A percentile compares a stretch with the other conserved stretches of the same genome.
Conservation (phyloP, 2,888 invertebrate genomes). For the Habroteleia sp. region DNA sequence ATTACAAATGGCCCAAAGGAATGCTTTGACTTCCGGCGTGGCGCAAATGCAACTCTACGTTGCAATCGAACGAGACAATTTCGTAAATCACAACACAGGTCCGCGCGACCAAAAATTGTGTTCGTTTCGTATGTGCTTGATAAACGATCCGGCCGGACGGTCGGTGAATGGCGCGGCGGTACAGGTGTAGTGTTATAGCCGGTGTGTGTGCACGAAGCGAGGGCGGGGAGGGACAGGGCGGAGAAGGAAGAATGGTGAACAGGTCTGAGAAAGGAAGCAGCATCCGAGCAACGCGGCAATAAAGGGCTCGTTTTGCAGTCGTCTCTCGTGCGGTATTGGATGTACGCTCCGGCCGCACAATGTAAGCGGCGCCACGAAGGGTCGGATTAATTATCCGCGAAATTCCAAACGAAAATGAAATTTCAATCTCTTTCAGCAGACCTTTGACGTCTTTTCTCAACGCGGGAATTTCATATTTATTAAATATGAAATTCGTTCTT, state of each 20-base stretch:
- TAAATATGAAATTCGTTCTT: too few relatives aligned
- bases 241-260: constrained; percentile 60
- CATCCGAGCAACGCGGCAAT: constrained; percentile 76
- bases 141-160: constrained; percentile 52
- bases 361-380: constrained; percentile 38
- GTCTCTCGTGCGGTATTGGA: constrained; percentile 47
- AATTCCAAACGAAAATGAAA: constrained; percentile 18
- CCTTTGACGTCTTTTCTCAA: too few relatives aligned
- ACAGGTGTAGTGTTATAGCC: constrained; percentile 54
- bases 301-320: constrained; percentile 74
- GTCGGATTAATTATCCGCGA: constrained; percentile 42
- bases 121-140: constrained; percentile 27
- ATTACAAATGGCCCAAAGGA: too few relatives aligned
- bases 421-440: constrained; percentile 5
- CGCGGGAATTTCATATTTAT: too few relatives aligned
- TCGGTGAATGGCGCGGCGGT: constrained; percentile 57
- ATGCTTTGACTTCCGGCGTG: too few relatives aligned
- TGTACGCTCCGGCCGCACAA: constrained; percentile 13
- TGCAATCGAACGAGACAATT: neutral
- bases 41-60: constrained; percentile 1
- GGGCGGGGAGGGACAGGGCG: constrained; percentile 17
- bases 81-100: constrained; percentile 23
- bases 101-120: constrained; percentile 6
- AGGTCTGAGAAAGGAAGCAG: constrained; percentile 79
- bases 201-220: constrained; percentile 11